Percentiles rank a stretch among this genome's conserved stretches.
Conservation (phyloP, 1,140 invertebrate species). For the Aphelenchoides fujianensis region DNA sequence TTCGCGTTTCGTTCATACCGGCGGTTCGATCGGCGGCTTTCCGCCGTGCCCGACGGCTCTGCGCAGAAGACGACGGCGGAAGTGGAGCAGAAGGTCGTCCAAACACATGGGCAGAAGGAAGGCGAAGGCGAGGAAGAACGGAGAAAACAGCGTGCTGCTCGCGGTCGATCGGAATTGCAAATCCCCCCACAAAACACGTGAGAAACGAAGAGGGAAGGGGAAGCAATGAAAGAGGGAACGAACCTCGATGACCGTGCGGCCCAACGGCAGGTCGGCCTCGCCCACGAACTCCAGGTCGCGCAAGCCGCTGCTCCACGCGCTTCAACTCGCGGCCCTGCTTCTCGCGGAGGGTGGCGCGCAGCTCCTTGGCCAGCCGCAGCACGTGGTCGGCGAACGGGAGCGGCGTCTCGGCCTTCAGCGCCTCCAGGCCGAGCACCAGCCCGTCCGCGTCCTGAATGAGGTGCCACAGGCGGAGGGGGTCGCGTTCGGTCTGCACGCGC, state of each 20-base stretch:
- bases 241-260: constrained; percentile 1
- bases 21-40: too few relatives aligned
- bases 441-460: constrained; percentile 9
- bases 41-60: too few relatives aligned
- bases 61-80: too few relatives aligned
- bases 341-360: background rate
- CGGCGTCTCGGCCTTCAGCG: background rate
- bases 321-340: background rate
- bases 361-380: background rate
- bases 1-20: too few relatives aligned
- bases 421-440: background rate
- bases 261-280: constrained; percentile 9
- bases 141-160: too few relatives aligned
- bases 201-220: too few relatives aligned
- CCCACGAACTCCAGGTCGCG: background rate
- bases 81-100: too few relatives aligned
- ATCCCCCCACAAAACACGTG: too few relatives aligned
- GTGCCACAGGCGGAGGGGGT: background rate
- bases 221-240: too few relatives aligned
- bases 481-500: background rate
- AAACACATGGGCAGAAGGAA: too few relatives aligned
- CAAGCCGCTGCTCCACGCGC: constrained; percentile 6
- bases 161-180: too few relatives aligned
- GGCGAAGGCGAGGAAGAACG: too few relatives aligned
- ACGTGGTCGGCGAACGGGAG: background rate